phyloP scores from a whole-genome alignment of 1,140 invertebrate genomes.

The Aphis gossypii region DNA sequence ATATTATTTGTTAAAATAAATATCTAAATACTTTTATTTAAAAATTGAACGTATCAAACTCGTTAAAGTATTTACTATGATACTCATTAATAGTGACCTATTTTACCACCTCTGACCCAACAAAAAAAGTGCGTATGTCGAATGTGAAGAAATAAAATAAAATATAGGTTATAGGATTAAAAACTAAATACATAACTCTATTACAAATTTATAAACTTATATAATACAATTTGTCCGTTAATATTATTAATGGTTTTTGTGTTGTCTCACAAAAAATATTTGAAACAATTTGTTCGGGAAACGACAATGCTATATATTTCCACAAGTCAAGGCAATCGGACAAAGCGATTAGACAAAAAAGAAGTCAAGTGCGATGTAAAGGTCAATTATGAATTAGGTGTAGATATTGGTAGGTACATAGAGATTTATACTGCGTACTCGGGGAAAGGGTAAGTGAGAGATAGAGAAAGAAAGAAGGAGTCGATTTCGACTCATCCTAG shows the following conservation, averaged over 20 bases:
- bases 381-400: background rate
- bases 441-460: background rate
- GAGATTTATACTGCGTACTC: background rate
- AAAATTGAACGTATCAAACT: background rate
- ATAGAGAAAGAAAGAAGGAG: background rate
- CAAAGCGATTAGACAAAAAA: background rate
- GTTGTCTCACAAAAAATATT: background rate
- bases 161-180: background rate
- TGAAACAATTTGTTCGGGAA: background rate
- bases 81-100: background rate
- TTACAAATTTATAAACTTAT: slow-evolving; percentile 1
- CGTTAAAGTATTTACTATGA: background rate
- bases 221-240: background rate
- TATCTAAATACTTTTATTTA: background rate
- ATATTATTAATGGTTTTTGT: background rate
- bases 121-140: background rate
- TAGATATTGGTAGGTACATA: background rate
- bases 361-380: slow-evolving; percentile 45
- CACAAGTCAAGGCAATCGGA: background rate
- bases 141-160: background rate
- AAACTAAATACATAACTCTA: background rate
- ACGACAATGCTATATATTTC: background rate
- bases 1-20: background rate
- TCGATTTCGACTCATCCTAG: slow-evolving; percentile 37
- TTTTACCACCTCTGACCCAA: background rate